These are phyloP conservation scores for Nasua narica DNA, from an alignment of 2,797 vertebrate species.

Conservation along the genomic window DNA sequence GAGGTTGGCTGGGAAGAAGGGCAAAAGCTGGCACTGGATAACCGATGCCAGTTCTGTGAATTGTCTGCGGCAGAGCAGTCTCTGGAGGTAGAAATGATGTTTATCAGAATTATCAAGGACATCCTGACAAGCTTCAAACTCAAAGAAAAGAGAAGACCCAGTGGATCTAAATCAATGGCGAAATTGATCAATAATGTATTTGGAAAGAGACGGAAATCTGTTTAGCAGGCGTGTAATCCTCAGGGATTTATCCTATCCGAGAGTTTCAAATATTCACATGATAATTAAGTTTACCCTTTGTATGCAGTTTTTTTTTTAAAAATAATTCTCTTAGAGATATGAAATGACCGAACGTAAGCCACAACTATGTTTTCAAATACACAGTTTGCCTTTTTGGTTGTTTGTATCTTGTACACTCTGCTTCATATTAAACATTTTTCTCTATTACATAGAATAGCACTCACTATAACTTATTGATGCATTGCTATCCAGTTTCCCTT, in stretches of 20 bases:
- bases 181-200: slow-evolving; percentile 93
- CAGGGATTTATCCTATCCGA: not conserved
- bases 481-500: not conserved
- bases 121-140: slow-evolving; percentile 81
- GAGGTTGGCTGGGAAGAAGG: slow-evolving; percentile 90
- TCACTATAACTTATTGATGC: not conserved
- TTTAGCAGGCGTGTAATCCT: slow-evolving; percentile 76
- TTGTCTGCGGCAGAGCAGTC: slow-evolving; percentile 91
- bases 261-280: not conserved
- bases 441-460: not conserved
- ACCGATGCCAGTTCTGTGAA: slow-evolving; percentile 89
- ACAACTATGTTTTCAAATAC: not conserved
- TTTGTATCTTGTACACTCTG: not conserved
- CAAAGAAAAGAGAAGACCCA: slow-evolving; percentile 88
- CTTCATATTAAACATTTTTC: not conserved
- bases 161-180: slow-evolving; percentile 91
- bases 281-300: not conserved
- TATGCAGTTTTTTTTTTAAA: not conserved
- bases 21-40: slow-evolving; percentile 86
- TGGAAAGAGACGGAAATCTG: slow-evolving; percentile 92
- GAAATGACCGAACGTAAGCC: not conserved
- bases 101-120: slow-evolving; percentile 86
- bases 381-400: not conserved
- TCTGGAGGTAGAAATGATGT: slow-evolving; percentile 90
- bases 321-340: not conserved